phyloP scores from a whole-genome alignment of 1,140 invertebrate genomes.

The Dendroctonus ponderosae region DNA sequence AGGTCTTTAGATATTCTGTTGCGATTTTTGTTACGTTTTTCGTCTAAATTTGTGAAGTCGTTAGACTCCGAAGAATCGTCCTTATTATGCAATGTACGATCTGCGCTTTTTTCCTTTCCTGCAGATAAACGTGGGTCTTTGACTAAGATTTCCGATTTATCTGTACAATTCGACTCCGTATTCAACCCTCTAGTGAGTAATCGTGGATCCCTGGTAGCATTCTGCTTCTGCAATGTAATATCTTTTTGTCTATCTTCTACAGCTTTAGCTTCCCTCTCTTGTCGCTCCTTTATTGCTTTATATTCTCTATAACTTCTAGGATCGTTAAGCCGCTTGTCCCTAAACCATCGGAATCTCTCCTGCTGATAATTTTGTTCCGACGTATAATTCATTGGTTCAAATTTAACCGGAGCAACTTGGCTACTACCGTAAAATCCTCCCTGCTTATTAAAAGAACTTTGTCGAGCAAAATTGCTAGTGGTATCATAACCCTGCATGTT shows the following conservation, averaged over 20 bases:
- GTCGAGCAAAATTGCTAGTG: too few relatives aligned
- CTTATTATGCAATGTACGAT: not conserved
- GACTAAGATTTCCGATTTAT: constrained; percentile 1
- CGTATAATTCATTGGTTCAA: too few relatives aligned
- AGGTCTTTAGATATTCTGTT: too few relatives aligned
- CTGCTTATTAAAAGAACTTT: too few relatives aligned
- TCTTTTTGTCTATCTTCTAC: constrained; percentile 16
- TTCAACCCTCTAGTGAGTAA: constrained; percentile 3
- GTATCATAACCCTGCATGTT: too few relatives aligned
- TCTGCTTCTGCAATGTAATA: constrained; percentile 18
- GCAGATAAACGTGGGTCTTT: constrained; percentile 4
- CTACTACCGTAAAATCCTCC: too few relatives aligned
- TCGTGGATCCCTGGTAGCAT: constrained; percentile 24
- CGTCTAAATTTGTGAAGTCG: too few relatives aligned
- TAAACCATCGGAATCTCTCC: constrained; percentile 4
- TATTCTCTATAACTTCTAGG: constrained; percentile 35
- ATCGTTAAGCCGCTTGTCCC: constrained; percentile 18
- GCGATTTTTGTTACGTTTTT: too few relatives aligned
- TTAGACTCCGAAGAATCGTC: too few relatives aligned
- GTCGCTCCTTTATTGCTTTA: constrained; percentile 31
- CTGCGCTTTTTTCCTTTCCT: constrained; percentile 4
- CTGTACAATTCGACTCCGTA: not conserved
- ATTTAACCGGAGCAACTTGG: too few relatives aligned
- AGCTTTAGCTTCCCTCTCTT: constrained; percentile 16
- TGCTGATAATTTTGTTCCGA: not conserved